Conservation (phyloP, 23 tunicate genomes). For the Ascidia mentula region DNA sequence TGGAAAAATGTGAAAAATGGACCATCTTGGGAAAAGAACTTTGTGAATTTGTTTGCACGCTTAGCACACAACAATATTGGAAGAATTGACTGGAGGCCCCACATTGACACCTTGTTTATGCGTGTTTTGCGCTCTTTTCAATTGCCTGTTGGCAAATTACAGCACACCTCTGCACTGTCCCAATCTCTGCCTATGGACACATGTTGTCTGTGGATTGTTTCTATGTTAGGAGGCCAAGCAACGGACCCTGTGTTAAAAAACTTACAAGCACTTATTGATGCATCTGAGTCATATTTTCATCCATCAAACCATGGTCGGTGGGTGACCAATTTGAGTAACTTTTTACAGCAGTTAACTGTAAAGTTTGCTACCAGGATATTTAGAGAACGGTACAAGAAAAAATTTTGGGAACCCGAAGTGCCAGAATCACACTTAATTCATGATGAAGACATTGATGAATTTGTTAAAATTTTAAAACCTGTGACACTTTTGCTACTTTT, state of each 20-base stretch:
- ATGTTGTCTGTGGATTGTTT: constrained; percentile 50
- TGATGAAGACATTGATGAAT: constrained; percentile 65
- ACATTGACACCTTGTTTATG: constrained; percentile 43
- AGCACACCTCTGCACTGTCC: constrained; percentile 50
- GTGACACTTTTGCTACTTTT: constrained; percentile 63
- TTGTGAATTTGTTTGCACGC: constrained; percentile 61
- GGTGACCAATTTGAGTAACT: constrained; percentile 42
- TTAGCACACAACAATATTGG: constrained; percentile 91
- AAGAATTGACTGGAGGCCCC: constrained; percentile 60
- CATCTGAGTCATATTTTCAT: constrained; percentile 74
- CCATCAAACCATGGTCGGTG: constrained; percentile 84
- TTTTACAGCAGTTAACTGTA: constrained; percentile 44
- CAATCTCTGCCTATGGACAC: constrained; percentile 53
- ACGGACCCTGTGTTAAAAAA: constrained; percentile 47
- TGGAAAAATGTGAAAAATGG: constrained; percentile 78
- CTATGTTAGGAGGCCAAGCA: constrained; percentile 73
- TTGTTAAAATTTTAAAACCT: constrained; percentile 73
- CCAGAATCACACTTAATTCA: constrained; percentile 57
- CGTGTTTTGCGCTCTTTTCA: constrained; percentile 55
- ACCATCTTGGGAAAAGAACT: constrained; percentile 76
- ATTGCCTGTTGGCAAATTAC: constrained; percentile 85
- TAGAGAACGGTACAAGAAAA: constrained; percentile 51
- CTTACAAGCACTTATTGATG: constrained; percentile 42
- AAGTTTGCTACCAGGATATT: constrained; percentile 56
- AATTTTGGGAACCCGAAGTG: constrained; percentile 60